Evolutionary conservation across 2,113 vertebrate genomes (phyloP).

Genomic region (Ameiurus melas): DNA sequence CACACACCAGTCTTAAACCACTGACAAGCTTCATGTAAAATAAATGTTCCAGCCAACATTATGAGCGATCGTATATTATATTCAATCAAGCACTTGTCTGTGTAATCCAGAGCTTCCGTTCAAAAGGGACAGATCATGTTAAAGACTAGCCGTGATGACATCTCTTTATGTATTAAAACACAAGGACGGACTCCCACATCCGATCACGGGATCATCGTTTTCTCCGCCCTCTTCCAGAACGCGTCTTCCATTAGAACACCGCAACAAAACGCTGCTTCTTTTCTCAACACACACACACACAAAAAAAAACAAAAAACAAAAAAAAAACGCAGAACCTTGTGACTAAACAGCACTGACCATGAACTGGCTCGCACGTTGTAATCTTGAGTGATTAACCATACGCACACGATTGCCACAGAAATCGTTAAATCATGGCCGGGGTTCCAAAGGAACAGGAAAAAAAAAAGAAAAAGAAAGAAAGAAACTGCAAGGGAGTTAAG

Average conservation of each 20-base stretch:
- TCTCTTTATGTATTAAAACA: background rate
- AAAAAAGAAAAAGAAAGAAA: background rate
- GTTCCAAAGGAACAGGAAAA: conserved; percentile 23
- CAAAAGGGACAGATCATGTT: background rate
- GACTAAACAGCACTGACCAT: conserved; percentile 41
- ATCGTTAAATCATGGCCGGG: conserved; percentile 51
- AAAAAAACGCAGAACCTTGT: conserved; percentile 24
- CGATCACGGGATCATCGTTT: background rate
- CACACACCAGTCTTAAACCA: background rate
- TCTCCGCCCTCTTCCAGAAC: background rate
- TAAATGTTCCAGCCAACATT: background rate
- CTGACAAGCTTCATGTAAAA: background rate
- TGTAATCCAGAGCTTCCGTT: background rate
- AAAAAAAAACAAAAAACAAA: too few species aligned
- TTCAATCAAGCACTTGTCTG: background rate
- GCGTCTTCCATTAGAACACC: background rate
- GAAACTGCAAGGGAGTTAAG: conserved; percentile 45
- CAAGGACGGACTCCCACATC: background rate
- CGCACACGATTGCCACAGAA: conserved; percentile 45
- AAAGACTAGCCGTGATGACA: background rate
- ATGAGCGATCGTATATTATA: background rate
- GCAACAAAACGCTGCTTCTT: background rate
- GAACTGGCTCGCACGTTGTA: conserved; percentile 33
- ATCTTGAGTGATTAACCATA: conserved; percentile 51
- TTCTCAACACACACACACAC: too few species aligned